These are phyloP conservation scores for Bettongia penicillata DNA, from an alignment of 2,113 vertebrate genomes.

Conservation along the genomic window DNA sequence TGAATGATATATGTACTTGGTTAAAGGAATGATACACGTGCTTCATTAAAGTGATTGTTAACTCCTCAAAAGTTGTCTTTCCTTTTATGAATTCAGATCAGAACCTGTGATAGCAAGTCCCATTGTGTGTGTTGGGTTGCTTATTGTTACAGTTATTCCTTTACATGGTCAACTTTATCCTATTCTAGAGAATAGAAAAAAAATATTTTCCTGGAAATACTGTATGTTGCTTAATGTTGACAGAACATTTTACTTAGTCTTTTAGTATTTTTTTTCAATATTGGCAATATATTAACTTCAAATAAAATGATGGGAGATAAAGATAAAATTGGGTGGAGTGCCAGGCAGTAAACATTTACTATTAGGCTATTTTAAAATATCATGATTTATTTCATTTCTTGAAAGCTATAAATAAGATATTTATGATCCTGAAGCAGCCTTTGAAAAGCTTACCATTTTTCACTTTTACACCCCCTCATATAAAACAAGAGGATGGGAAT, in stretches of 20 bases:
- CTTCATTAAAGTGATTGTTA: too few species aligned
- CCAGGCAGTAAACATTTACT: constrained; percentile 34
- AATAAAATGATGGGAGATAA: neutral
- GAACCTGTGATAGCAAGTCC: too few species aligned
- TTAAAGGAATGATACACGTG: too few species aligned
- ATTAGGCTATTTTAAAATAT: constrained; percentile 32
- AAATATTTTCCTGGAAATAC: neutral
- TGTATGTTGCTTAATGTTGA: neutral
- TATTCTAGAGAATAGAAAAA: neutral
- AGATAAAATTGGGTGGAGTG: neutral
- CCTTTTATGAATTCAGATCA: too few species aligned
- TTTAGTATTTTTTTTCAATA: neutral
- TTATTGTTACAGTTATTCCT: neutral
- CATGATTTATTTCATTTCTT: neutral
- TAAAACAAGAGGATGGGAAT: neutral
- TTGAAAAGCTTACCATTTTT: constrained; percentile 16
- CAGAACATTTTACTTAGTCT: neutral
- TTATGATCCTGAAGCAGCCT: constrained; percentile 10
- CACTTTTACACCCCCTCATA: constrained; percentile 23
- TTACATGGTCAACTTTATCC: neutral
- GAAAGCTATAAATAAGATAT: constrained; percentile 16
- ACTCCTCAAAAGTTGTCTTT: too few species aligned
- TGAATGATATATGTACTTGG: too few species aligned
- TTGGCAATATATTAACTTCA: constrained; percentile 31
- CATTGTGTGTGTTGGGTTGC: too few species aligned